Evolutionary conservation across 2,797 vertebrate species (phyloP).

Genomic region (Mus caroli): DNA sequence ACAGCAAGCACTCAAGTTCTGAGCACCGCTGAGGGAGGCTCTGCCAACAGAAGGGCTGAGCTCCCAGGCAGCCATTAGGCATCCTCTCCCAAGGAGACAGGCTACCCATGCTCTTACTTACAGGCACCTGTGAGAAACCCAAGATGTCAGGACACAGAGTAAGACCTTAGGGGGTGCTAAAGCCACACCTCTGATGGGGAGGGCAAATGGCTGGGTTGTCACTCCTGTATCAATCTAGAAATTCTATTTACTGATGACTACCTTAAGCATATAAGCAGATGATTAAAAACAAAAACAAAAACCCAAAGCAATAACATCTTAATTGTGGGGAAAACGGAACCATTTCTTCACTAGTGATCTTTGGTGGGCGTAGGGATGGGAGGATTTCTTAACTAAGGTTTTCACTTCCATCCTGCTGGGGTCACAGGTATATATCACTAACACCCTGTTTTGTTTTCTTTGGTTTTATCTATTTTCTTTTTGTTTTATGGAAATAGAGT

Average conservation of each 20-base stretch:
- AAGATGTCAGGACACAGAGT: not conserved
- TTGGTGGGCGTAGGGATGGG: not conserved
- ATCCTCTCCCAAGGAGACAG: not conserved
- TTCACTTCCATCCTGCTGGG: not conserved
- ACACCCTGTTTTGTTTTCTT: not conserved
- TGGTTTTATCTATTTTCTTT: not conserved
- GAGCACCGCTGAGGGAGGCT: not conserved
- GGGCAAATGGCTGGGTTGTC: not conserved
- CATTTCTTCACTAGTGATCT: not conserved
- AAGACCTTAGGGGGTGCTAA: not conserved
- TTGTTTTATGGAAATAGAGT: not conserved
- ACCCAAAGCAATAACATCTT: not conserved
- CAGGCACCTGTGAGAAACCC: not conserved
- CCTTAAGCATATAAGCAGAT: not conserved
- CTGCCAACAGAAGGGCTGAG: not conserved
- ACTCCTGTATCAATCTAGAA: not conserved
- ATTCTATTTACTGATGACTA: not conserved
- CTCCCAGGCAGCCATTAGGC: not conserved
- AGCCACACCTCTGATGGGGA: not conserved
- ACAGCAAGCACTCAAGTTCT: conserved; percentile 43
- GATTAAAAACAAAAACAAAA: not conserved
- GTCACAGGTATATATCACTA: no score
- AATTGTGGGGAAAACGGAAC: not conserved
- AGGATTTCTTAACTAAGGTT: not conserved
- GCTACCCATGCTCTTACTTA: not conserved